phyloP scores from a whole-genome alignment of 2,113 vertebrate genomes.

The Serinus canaria region DNA sequence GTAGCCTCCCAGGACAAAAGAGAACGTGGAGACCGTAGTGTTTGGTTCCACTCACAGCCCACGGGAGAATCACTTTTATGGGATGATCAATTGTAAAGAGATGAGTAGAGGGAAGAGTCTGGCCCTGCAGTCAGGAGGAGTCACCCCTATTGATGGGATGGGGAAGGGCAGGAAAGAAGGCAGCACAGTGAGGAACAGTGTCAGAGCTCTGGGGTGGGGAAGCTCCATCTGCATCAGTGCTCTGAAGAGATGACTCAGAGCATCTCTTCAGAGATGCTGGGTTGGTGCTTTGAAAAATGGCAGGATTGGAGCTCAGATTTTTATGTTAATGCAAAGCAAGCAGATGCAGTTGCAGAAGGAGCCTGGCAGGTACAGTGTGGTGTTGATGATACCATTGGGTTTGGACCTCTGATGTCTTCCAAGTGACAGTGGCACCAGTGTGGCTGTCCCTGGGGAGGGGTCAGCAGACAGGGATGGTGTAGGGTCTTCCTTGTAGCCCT shows the following conservation, averaged over 20 bases:
- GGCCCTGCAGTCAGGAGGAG: background rate
- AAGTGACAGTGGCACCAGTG: background rate
- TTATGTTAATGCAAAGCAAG: background rate
- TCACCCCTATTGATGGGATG: rapidly evolving
- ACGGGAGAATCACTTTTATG: background rate
- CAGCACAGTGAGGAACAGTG: background rate
- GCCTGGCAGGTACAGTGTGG: background rate
- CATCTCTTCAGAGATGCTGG: background rate
- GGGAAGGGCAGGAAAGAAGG: background rate
- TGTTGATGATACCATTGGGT: background rate
- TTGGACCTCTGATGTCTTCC: background rate
- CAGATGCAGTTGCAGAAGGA: background rate
- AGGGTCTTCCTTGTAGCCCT: background rate
- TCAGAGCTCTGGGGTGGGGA: background rate
- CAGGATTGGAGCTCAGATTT: background rate
- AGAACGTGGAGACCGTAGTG: rapidly evolving
- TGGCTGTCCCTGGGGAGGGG: background rate
- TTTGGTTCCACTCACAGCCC: background rate
- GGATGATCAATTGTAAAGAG: background rate
- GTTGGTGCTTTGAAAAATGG: background rate
- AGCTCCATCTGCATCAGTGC: background rate
- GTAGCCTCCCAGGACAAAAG: background rate
- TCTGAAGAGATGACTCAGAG: background rate
- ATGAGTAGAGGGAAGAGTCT: background rate
- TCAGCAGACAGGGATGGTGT: background rate